phyloP scores from a whole-genome alignment of 2,888 invertebrate species.

The Drosophila robusta region DNA sequence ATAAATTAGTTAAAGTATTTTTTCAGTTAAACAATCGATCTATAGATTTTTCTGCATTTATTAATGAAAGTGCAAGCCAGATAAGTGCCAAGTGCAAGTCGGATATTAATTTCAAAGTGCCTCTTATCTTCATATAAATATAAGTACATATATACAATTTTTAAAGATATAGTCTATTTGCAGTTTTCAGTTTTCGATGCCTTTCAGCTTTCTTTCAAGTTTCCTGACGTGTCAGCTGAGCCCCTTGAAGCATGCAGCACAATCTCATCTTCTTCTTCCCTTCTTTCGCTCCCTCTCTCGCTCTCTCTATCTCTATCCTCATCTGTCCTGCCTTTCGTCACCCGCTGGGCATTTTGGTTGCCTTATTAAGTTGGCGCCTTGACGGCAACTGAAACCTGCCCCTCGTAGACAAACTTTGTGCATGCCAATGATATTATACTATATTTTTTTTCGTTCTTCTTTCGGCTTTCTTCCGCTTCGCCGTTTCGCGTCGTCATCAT shows the following conservation, averaged over 20 bases:
- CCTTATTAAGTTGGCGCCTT: constrained; percentile 79
- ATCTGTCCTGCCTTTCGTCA: constrained; percentile 29
- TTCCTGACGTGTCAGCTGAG: constrained; percentile 1
- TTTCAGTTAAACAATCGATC: too few species aligned
- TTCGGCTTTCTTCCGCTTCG: constrained; percentile 9
- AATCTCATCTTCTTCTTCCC: constrained; percentile 7
- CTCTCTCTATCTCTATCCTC: background rate
- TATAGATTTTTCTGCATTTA: too few species aligned
- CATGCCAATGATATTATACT: constrained; percentile 63
- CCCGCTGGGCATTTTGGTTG: constrained; percentile 71
- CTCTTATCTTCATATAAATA: too few species aligned
- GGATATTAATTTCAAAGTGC: too few species aligned
- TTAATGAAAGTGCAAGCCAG: too few species aligned
- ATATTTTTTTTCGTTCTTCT: constrained; percentile 8
- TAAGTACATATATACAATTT: too few species aligned
- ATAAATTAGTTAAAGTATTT: too few species aligned
- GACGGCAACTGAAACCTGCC: constrained; percentile 52
- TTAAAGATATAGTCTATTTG: background rate
- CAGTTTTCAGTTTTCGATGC: background rate
- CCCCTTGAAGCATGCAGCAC: constrained; percentile 28
- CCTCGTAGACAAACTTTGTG: constrained; percentile 58
- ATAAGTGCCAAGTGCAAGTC: too few species aligned
- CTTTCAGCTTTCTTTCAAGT: background rate
- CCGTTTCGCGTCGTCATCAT: constrained; percentile 52
- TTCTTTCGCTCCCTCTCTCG: background rate